Conservation (phyloP, 1,140 invertebrate species). For the Hyphantria cunea region DNA sequence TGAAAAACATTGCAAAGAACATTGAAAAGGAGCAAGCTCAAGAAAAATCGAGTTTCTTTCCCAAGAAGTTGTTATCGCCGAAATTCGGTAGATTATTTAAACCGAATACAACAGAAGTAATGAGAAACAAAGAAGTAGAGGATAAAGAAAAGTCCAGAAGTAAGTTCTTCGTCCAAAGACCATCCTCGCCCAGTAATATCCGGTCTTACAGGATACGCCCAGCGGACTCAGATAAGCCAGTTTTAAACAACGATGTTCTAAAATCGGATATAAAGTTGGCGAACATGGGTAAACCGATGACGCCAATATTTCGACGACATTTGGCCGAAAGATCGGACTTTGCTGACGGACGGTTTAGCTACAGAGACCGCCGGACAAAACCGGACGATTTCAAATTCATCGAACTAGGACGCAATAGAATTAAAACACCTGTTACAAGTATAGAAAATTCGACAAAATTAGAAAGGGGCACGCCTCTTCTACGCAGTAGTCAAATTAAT, state of each 20-base stretch:
- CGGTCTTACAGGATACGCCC: slow-evolving; percentile 57
- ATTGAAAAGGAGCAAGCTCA: slow-evolving; percentile 59
- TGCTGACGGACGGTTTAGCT: slow-evolving; percentile 70
- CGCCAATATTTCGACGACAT: slow-evolving; percentile 70
- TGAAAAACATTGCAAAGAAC: slow-evolving; percentile 53
- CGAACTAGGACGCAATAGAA: slow-evolving; percentile 50
- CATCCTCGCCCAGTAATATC: slow-evolving; percentile 47
- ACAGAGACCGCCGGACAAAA: slow-evolving; percentile 57
- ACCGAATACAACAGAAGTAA: slow-evolving; percentile 54
- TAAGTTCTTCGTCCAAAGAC: slow-evolving; percentile 68
- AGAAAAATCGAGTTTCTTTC: slow-evolving; percentile 49
- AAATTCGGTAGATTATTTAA: slow-evolving; percentile 72
- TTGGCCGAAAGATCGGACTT: slow-evolving; percentile 54
- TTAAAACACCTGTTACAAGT: slow-evolving; percentile 38
- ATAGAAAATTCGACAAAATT: slow-evolving; percentile 42
- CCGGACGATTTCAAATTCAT: slow-evolving; percentile 48
- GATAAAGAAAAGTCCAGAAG: slow-evolving; percentile 63
- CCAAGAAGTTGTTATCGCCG: slow-evolving; percentile 72
- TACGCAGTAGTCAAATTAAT: slow-evolving; percentile 32
- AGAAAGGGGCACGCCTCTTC: slow-evolving; percentile 29
- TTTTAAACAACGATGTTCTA: slow-evolving; percentile 43
- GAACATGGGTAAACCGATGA: slow-evolving; percentile 73
- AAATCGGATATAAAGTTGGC: slow-evolving; percentile 68
- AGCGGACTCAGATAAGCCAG: slow-evolving; percentile 32
- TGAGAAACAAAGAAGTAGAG: slow-evolving; percentile 43